Base-by-base conservation (phyloP, 2,888 invertebrate genomes). In the Caenorhabditis drosophilae region DNA sequence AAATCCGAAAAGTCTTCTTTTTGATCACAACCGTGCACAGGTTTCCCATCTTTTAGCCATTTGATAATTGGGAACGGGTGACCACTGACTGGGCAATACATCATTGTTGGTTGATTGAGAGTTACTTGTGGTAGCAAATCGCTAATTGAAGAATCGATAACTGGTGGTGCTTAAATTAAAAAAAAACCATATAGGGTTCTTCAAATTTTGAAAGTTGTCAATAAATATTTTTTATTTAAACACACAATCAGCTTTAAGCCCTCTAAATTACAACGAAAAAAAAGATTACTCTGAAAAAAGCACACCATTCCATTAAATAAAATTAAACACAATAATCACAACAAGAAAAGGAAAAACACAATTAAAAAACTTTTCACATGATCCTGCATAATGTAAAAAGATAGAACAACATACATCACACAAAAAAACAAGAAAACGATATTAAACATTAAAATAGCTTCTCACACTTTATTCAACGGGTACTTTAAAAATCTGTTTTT, bases 131-230 rank as follows among this genome's bases (percentile, higher is more conserved):
- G 84, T 12, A 77, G 67, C 1, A 61, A 55, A n/a, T 84, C 82
- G 18, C 81, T 78, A 23, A 83, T 79, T 0, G 84, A 79, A 3
- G 79, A 71, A 42, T 86, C 85, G 46, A 86, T 84, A 23, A 79
- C 72, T 0, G 86, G 85, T 2, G 85, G 84, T 0, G 86, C 86
- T 86, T 67, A 58, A 79, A 70, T 15, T 27, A 16, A 26, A 41
- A 45, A 15, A 36, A 11, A 15, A 36, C 9, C 36, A 36, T 36
- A 20, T 40, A 6, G 40, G 6, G 12, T 36, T 18, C 16, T 11
- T 40, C 4, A n/a, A n/a, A n/a, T n/a, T n/a, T n/a, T n/a, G n/a
- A n/a, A n/a, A n/a, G n/a, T n/a, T n/a, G n/a, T n/a, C n/a, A n/a
- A n/a, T n/a, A n/a, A n/a, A n/a, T n/a, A n/a, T n/a, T n/a, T n/a